These are phyloP conservation scores for Lycaena phlaeas DNA, from an alignment of 2,888 invertebrate genomes.

Conservation along the genomic window DNA sequence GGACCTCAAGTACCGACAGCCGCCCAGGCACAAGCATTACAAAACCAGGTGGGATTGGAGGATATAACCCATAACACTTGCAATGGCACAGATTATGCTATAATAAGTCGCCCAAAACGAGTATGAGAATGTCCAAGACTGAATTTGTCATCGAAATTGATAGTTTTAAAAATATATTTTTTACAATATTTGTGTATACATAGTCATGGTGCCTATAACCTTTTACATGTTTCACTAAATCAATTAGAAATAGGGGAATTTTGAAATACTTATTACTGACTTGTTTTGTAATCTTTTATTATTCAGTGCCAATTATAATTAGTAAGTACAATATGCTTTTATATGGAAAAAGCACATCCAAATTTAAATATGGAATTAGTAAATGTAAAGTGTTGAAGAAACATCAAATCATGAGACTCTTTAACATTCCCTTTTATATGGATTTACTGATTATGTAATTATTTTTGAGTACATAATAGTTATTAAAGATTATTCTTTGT, in stretches of 20 bases:
- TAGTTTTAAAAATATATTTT: not conserved
- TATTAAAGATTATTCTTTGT: conserved; percentile 20
- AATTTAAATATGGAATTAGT: too few species aligned
- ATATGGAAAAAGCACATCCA: too few species aligned
- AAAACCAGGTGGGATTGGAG: conserved; percentile 56
- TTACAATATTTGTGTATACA: not conserved
- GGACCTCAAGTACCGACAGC: conserved; percentile 68
- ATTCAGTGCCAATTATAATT: too few species aligned
- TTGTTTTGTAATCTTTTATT: too few species aligned
- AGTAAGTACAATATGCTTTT: too few species aligned
- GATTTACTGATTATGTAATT: not conserved
- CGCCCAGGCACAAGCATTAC: conserved; percentile 60
- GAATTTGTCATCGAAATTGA: conserved; percentile 27
- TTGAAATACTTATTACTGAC: too few species aligned
- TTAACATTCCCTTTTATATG: conserved; percentile 34
- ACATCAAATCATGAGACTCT: conserved; percentile 30
- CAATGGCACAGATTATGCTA: conserved; percentile 86
- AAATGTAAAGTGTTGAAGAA: conserved; percentile 12
- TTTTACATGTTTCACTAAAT: too few species aligned
- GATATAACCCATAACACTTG: conserved; percentile 79
- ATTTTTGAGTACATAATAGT: conserved; percentile 13
- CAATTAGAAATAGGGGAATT: too few species aligned
- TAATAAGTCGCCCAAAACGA: conserved; percentile 88
- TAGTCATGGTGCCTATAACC: too few species aligned
- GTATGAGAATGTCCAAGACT: conserved; percentile 54